These are phyloP conservation scores for Sinocyclocheilus anophthalmus DNA, from an alignment of 2,113 vertebrate genomes.

Conservation along the genomic window DNA sequence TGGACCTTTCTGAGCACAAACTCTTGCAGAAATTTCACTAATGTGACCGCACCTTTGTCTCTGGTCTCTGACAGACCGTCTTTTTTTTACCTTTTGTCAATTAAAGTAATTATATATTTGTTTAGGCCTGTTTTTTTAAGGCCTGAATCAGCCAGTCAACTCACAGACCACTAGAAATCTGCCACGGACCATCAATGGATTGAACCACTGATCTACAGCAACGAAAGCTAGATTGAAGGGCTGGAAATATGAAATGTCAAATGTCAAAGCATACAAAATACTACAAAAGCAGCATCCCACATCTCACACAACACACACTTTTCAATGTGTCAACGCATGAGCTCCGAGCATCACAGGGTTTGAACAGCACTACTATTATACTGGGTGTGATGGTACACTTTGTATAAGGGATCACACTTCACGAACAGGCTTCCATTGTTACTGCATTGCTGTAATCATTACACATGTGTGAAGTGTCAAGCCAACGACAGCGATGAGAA, in stretches of 20 bases:
- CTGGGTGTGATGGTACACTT: conserved; percentile 23
- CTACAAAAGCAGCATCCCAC: conserved; percentile 6
- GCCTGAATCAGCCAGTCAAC: not conserved
- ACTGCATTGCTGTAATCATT: conserved; percentile 27
- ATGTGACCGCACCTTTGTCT: too few species aligned
- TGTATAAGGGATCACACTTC: conserved; percentile 34
- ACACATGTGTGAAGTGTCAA: conserved; percentile 32
- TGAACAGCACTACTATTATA: conserved; percentile 51
- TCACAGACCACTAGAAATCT: not conserved
- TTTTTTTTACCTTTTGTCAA: not conserved
- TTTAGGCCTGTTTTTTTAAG: too few species aligned
- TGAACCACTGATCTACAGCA: not conserved
- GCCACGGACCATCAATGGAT: not conserved
- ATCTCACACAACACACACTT: not conserved
- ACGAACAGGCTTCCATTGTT: conserved; percentile 48
- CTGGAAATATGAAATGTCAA: conserved; percentile 7
- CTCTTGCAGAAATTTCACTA: too few species aligned
- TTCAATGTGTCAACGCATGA: conserved; percentile 7
- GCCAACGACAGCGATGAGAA: not conserved
- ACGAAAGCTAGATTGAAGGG: not conserved
- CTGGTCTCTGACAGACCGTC: too few species aligned
- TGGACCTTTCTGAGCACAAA: too few species aligned
- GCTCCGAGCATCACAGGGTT: conserved; percentile 1
- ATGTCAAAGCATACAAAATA: not conserved
- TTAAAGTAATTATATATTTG: not conserved